phyloP scores from a whole-genome alignment of 2,888 invertebrate species.

The Geotrupes spiniger region DNA sequence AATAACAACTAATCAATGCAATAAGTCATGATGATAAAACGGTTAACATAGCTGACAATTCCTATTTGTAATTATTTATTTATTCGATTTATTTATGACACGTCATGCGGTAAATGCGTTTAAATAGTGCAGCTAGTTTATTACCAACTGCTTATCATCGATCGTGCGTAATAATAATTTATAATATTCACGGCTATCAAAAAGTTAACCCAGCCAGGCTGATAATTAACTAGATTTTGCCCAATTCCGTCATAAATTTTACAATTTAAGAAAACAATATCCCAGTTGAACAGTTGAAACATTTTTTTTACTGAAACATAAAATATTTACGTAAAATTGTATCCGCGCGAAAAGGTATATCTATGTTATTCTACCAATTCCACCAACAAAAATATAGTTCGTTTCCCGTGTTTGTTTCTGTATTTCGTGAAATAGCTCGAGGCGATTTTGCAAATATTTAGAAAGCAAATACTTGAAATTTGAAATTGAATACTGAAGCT shows the following conservation, averaged over 20 bases:
- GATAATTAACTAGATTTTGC: too few relatives aligned
- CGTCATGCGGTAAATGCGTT: constrained; percentile 18
- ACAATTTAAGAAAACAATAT: too few relatives aligned
- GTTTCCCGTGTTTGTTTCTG: background rate
- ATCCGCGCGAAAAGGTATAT: background rate
- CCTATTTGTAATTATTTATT: constrained; percentile 24
- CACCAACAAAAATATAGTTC: background rate
- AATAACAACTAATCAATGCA: constrained; percentile 19
- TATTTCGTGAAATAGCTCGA: background rate
- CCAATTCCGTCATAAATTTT: too few relatives aligned
- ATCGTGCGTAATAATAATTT: constrained; percentile 27
- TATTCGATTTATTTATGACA: constrained; percentile 20
- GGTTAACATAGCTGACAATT: constrained; percentile 21
- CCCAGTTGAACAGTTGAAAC: too few relatives aligned
- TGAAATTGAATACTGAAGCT: constrained; percentile 2
- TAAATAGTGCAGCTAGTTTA: constrained; percentile 22
- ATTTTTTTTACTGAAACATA: too few relatives aligned
- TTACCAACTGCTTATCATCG: constrained; percentile 29
- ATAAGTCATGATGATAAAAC: constrained; percentile 13
- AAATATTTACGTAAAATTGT: too few relatives aligned
- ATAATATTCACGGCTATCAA: too few relatives aligned
- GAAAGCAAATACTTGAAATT: constrained; percentile 1
- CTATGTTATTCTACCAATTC: background rate
- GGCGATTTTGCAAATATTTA: constrained; percentile 7
- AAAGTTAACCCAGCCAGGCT: too few relatives aligned